Base-by-base conservation (phyloP, 1,140 invertebrate genomes). In the Neocloeon triangulifer region DNA sequence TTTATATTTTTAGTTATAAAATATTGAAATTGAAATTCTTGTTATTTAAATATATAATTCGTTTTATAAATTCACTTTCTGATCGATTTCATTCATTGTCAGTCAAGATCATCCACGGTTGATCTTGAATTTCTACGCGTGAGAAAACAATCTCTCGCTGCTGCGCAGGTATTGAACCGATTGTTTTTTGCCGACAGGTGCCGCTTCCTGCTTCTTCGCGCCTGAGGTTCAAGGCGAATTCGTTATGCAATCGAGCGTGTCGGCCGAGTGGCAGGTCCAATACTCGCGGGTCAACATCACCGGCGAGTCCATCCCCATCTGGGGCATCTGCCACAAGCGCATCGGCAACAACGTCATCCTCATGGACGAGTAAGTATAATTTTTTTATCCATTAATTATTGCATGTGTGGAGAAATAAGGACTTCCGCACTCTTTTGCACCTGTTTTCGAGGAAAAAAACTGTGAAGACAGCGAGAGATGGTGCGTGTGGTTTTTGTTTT, bases 201-300 rank as follows among this genome's bases (percentile, higher is more conserved):
- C 10, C 8, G 51, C 52, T 14, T 51, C 56, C 10, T 73, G 70
- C 48, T 73, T 69, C 43, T 73, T 73, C 47, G 59, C 68, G n/a
- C 55, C 64, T 26, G 66, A 71, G 49, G 62, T 62, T 37, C 69
- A 72, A 52, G 69, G 69, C 14, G 64, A 68, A 36, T 73, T 62
- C 46, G 46, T 66, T 33, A 70, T 64, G 50, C 69, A 73, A 51
- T 61, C 59, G 29, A 56, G 49, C 41, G 49, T 52, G 30, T 50
- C 44, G 27, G 45, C 44, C 28, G 44, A 52, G 53, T 13, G 31
- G 22, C 55, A 54, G 19, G 58, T 71, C 30, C 60, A 63, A 36
- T 73, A 73, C 44, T 64, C 64, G 15, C 48, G 56, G 27, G 53
- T 74, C 25, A 69, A 62, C 39, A 66, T 74, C 30, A 65, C 62